Base-by-base conservation (phyloP, 2,888 invertebrate species). In the Synergus laeviventris region DNA sequence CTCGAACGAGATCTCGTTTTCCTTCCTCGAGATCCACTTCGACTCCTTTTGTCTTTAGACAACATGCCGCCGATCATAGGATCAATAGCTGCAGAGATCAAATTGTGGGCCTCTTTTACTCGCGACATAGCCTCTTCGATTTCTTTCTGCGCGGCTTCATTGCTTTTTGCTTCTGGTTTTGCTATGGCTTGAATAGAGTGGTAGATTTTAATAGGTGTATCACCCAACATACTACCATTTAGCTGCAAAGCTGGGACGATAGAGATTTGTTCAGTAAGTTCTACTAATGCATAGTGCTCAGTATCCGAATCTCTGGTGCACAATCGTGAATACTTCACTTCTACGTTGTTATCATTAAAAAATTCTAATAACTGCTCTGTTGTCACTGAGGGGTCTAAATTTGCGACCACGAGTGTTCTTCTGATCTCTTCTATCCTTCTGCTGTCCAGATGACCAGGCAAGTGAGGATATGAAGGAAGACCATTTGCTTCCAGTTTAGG, bases 101-200 rank as follows among this genome's bases (percentile, higher is more conserved):
- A 93, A 89, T 96, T 97, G 91, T 98, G 98, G 0, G 98, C 98
- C 91, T 99, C 98, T 89, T 98, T 98, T 0, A 98, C 98, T 81
- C 98, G 93, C 64, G 97, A 96, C 98, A 99, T 98, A 0, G 98
- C 98, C 90, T 98, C 98, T 90, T 98, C 98, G 76, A 99, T 98
- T 92, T 98, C 98, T 62, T 96, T 94, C 87, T 98, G 97, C 0
- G 98, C 98, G 1, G 97, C 98, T 89, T 98, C 98, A 89, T 98
- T 98, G 84, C 97, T 98, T 91, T 98, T 98, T 0, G 97, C 96
- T 89, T 97, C 97, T 0, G 98, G 98, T 87, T 97, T 97, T 1
- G 95, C 94, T 81, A 98, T 98, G 0, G 97, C 95, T 89, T 97
- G 97, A 1, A 96, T 97, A 0, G 99, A 96, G 91, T 99, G 99